Percentiles rank a stretch among this genome's conserved stretches.
Conservation (phyloP, 2,797 vertebrate genomes). For the Sebastolobus altivelis region DNA sequence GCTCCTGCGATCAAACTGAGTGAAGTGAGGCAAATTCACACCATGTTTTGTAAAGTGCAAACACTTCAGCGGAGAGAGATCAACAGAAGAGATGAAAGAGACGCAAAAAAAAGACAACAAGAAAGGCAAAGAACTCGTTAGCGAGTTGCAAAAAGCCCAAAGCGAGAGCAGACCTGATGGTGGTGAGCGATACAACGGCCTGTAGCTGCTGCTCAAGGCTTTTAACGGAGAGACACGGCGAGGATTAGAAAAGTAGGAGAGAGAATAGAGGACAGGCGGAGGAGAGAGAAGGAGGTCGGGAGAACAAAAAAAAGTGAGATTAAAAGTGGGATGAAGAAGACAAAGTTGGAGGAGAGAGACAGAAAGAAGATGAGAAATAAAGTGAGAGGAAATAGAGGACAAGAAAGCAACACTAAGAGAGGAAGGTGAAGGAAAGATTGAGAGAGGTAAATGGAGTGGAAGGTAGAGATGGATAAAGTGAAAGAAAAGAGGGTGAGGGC, state of each 20-base stretch:
- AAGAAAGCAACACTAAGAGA: neutral
- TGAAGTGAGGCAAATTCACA: conserved; percentile 37
- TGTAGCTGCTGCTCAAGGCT: conserved; percentile 52
- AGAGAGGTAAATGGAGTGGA: neutral
- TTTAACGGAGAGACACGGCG: conserved; percentile 19
- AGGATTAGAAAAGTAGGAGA: conserved; percentile 33
- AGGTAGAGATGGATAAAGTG: neutral
- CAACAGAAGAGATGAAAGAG: conserved; percentile 50
- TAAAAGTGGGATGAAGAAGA: conserved; percentile 8
- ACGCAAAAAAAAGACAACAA: conserved; percentile 13
- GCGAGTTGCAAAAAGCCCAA: conserved; percentile 33
- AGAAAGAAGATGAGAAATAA: neutral
- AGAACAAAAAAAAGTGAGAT: neutral
- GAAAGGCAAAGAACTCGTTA: conserved; percentile 66
- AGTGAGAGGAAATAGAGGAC: conserved; percentile 7
- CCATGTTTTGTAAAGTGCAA: conserved; percentile 48
- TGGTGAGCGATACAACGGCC: conserved; percentile 37
- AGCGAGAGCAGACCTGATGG: conserved; percentile 44
- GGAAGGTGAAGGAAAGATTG: neutral
- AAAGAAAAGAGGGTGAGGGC: neutral
- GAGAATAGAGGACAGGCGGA: conserved; percentile 29
- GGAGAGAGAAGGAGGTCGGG: neutral
- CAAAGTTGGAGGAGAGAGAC: neutral
- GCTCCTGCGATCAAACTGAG: conserved; percentile 26
- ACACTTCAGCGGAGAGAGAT: conserved; percentile 43